phyloP scores from a whole-genome alignment of 2,113 vertebrate genomes.

The Jaculus jaculus region DNA sequence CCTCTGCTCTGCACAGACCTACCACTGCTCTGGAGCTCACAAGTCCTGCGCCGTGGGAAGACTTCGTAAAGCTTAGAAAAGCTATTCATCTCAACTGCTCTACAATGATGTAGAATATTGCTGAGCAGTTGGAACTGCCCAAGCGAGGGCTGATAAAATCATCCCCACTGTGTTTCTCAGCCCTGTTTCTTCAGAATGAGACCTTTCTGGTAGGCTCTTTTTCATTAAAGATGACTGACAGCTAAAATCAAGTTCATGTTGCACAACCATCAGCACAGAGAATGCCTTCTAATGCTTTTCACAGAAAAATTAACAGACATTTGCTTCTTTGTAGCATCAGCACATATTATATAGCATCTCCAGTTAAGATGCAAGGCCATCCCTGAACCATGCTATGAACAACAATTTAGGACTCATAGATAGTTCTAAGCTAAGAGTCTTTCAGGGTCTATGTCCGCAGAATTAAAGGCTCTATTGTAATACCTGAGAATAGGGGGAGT shows the following conservation, averaged over 20 bases:
- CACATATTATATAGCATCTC: not conserved
- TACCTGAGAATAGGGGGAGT: not conserved
- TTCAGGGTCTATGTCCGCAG: not conserved
- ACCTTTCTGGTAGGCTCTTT: not conserved
- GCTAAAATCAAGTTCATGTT: not conserved
- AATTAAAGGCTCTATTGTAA: not conserved
- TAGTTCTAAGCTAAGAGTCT: not conserved
- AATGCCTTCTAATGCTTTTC: not conserved
- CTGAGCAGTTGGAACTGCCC: not conserved
- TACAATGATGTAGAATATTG: not conserved
- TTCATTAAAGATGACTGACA: not conserved
- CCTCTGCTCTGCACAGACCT: not conserved
- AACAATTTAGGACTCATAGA: not conserved
- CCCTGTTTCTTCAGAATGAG: not conserved
- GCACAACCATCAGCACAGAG: not conserved
- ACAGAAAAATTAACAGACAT: not conserved
- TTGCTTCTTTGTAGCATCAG: not conserved
- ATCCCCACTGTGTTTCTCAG: not conserved
- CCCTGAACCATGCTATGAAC: not conserved
- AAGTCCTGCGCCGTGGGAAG: not conserved
- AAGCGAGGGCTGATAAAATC: not conserved
- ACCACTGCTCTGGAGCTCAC: not conserved
- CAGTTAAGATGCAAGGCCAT: not conserved
- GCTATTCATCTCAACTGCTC: not conserved
- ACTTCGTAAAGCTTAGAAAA: not conserved